phyloP scores from a whole-genome alignment of 2,797 vertebrate genomes.

The Pogonophryne albipinna region DNA sequence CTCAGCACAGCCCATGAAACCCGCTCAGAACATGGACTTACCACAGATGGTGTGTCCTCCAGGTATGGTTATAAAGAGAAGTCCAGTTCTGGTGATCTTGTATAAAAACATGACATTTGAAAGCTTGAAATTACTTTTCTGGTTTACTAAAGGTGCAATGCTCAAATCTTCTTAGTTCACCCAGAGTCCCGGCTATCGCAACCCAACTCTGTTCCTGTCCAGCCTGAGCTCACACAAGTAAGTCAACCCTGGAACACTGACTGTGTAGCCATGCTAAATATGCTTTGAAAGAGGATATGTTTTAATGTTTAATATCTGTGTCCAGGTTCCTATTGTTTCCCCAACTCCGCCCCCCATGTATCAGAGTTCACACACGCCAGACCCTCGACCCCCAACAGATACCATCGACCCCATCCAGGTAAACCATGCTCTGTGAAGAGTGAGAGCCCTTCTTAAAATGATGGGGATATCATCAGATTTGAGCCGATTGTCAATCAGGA shows the following conservation, averaged over 20 bases:
- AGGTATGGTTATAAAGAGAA: conserved; percentile 80
- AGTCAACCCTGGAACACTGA: conserved; percentile 26
- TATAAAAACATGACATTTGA: neutral
- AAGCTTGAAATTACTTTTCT: conserved; percentile 8
- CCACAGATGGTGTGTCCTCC: conserved; percentile 94
- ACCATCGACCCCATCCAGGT: conserved; percentile 94
- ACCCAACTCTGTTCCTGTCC: conserved; percentile 90
- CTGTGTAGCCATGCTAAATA: neutral
- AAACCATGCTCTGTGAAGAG: conserved; percentile 43
- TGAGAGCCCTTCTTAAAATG: neutral
- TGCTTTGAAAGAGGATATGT: neutral
- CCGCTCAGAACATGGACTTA: conserved; percentile 91
- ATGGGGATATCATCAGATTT: neutral
- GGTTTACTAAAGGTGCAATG: conserved; percentile 20
- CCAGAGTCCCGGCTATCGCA: conserved; percentile 92
- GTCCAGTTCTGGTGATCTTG: neutral
- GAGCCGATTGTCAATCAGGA: neutral
- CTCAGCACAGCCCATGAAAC: conserved; percentile 96
- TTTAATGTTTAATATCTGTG: neutral
- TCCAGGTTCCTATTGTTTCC: conserved; percentile 91
- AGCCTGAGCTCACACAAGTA: conserved; percentile 94
- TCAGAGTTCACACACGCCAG: conserved; percentile 91
- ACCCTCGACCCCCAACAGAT: conserved; percentile 91
- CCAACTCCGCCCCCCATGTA: conserved; percentile 92
- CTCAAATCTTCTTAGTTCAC: conserved; percentile 84